Evolutionary conservation across 2,888 invertebrate genomes (phyloP).

Genomic region (Bembecia ichneumoniformis): DNA sequence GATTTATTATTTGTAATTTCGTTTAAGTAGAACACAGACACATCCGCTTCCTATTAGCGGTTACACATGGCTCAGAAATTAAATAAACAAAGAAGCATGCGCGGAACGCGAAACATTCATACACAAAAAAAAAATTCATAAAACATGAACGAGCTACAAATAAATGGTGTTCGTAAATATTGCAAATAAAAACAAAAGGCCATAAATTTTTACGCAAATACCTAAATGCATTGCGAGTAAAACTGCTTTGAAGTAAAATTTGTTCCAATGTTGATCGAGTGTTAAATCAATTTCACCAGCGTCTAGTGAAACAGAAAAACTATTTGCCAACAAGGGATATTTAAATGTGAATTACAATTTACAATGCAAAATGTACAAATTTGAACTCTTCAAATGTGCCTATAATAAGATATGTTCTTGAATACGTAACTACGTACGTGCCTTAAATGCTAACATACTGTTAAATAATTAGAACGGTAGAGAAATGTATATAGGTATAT

Average conservation of each 20-base stretch:
- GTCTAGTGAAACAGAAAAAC: background rate
- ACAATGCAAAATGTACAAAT: background rate
- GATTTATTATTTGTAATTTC: conserved; percentile 31
- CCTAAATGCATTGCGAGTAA: background rate
- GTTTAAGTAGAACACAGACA: conserved; percentile 24
- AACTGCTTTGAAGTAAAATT: background rate
- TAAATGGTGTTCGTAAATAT: background rate
- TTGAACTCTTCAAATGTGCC: no score
- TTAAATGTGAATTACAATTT: background rate
- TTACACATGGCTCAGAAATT: conserved; percentile 6
- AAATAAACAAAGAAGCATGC: background rate
- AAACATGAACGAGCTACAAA: background rate
- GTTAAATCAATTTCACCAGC: background rate
- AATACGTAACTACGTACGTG: no score
- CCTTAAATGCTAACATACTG: no score
- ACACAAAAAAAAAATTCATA: background rate
- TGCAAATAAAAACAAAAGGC: background rate
- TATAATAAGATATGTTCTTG: no score
- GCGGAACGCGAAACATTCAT: background rate
- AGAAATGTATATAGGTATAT: no score
- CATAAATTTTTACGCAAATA: background rate
- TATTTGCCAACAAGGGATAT: background rate
- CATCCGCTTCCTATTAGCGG: conserved; percentile 31
- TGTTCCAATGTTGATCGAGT: background rate
- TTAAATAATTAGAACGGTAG: no score